Base-by-base conservation (phyloP, 2,888 invertebrate genomes). In the Trachelus iudaicus region DNA sequence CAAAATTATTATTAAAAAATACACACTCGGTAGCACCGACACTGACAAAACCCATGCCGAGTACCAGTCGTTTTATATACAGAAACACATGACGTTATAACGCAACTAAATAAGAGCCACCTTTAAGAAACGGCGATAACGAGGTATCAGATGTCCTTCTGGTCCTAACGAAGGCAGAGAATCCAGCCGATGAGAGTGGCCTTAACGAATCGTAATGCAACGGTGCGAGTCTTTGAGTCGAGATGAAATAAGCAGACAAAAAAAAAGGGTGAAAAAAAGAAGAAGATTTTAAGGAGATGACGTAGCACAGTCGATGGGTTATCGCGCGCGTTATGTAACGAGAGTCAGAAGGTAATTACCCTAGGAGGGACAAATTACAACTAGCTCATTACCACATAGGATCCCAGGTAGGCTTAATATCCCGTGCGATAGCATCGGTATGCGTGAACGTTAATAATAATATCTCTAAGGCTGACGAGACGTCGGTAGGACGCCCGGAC, bases 401-500 rank as follows among this genome's bases (percentile, higher is more conserved):
- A 69, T 69, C 69, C 69, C 30, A 11, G 15, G 69, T 40, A 6
- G 15, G 15, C 40, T 40, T 40, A 40, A 40, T 40, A 40, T 15
- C 40, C 40, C 6, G 0, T 40, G 69, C n/a, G 69, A 69, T 69
- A 30, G 1, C 33, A 69, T 69, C 69, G 30, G n/a, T 12, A 69
- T 23, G 13, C 15, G 31, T 6, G 69, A 69, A 69, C 2, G 11
- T 69, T 69, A 69, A 69, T 69, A 69, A 30, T n/a, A 69, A 31
- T 40, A 40, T 69, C 69, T 69, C 33, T 15, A 0, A n/a, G 69
- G 30, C 73, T 79, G 80, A 81, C 76, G 77, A 81, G 81, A 33
- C 73, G 79, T 80, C 77, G 79, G 73, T 75, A 73, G 78, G 80
- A 78, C n/a, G 77, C 79, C 76, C 76, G 79, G 79, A 79, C 69